These are phyloP conservation scores for Synanthedon andrenaeformis DNA, from an alignment of 2,888 invertebrate genomes.

Conservation along the genomic window DNA sequence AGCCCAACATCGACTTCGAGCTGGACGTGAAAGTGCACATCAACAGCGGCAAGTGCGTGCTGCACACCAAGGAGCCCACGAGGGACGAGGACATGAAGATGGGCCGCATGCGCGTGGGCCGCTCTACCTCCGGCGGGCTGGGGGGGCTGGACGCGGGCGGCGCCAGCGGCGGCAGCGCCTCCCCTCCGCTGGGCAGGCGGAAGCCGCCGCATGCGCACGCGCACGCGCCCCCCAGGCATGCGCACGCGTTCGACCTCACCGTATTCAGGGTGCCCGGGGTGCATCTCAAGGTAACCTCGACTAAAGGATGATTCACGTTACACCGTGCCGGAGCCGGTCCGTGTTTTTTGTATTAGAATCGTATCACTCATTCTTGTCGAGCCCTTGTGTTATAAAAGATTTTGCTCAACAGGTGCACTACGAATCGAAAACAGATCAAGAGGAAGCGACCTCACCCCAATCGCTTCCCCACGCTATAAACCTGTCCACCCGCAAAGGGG, in stretches of 20 bases:
- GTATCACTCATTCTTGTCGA: too few relatives aligned
- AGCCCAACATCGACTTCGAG: constrained; percentile 96
- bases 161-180: constrained; percentile 22
- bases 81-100: constrained; percentile 77
- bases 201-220: constrained; percentile 21
- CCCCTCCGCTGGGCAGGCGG: constrained; percentile 24
- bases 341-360: too few relatives aligned
- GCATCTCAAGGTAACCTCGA: constrained; percentile 79
- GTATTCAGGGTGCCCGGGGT: constrained; percentile 92
- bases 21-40: constrained; percentile 96
- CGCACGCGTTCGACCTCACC: constrained; percentile 79
- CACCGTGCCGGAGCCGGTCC: too few relatives aligned
- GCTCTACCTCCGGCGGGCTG: constrained; percentile 75
- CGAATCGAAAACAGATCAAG: constrained; percentile 79
- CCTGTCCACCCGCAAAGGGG: constrained; percentile 56
- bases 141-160: constrained; percentile 34
- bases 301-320: too few relatives aligned
- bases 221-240: constrained; percentile 26
- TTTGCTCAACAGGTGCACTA: constrained; percentile 74
- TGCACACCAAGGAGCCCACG: constrained; percentile 88
- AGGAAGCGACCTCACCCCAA: constrained; percentile 68
- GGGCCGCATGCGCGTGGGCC: constrained; percentile 79
- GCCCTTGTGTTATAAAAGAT: too few relatives aligned
- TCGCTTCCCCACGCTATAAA: constrained; percentile 8
- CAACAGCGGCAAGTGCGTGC: constrained; percentile 95